A percentile compares a stretch with the other conserved stretches of the same genome.
Evolutionary conservation across 2,888 invertebrate genomes (phyloP).

Genomic region (Mythimna loreyi): DNA sequence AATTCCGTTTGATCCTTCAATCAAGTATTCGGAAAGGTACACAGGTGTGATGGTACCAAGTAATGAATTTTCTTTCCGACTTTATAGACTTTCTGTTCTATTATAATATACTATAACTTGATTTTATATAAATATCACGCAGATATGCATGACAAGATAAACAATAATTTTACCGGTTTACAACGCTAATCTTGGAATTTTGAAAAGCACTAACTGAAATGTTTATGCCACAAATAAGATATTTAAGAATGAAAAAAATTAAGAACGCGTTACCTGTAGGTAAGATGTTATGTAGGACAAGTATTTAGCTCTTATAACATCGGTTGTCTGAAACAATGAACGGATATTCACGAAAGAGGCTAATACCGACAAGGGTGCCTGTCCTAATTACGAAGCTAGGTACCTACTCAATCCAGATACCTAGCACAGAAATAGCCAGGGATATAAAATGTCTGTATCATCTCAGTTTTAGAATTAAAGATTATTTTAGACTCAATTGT

Average conservation of each 20-base stretch:
- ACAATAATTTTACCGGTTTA: neutral
- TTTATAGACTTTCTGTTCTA: neutral
- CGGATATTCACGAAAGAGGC: constrained; percentile 49
- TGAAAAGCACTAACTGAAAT: constrained; percentile 23
- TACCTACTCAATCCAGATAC: constrained; percentile 30
- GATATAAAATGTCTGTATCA: constrained; percentile 1
- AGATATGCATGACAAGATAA: neutral
- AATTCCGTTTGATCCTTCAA: constrained; percentile 33
- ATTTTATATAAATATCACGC: neutral
- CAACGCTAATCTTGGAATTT: constrained; percentile 1
- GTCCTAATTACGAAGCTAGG: constrained; percentile 44
- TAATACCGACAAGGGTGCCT: constrained; percentile 39
- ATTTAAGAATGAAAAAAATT: constrained; percentile 10
- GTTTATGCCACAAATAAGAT: constrained; percentile 20
- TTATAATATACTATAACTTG: neutral
- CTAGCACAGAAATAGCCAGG: constrained; percentile 13
- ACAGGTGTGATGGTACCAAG: constrained; percentile 13
- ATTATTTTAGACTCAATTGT: neutral
- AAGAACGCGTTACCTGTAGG: constrained; percentile 33
- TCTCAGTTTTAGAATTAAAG: constrained; percentile 4
- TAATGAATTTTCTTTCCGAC: neutral
- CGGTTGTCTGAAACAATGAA: constrained; percentile 52
- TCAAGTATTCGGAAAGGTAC: constrained; percentile 22
- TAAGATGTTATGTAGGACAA: constrained; percentile 53
- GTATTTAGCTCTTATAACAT: constrained; percentile 49